Base-by-base conservation (phyloP, 64 coral and sea anemone species). In the Pocillopora verrucosa region DNA sequence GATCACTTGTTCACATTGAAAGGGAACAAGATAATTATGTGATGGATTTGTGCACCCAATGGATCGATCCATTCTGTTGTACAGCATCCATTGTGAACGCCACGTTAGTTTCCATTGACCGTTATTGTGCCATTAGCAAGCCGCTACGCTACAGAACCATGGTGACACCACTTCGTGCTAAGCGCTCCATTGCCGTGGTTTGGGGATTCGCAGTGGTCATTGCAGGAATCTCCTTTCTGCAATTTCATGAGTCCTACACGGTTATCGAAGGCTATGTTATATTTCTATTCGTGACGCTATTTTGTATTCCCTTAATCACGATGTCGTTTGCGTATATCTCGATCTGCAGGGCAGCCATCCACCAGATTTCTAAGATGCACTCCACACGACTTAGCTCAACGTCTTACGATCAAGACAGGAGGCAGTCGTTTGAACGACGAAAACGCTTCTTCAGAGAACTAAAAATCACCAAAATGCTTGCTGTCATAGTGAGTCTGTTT, bases 401-500 rank as follows among this genome's bases (percentile, higher is more conserved):
- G 22, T 59, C 35, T 36, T 64, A 77, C 65, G 83, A 87, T 11
- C 88, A 90, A 69, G 91, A 65, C 37, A 87, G 90, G 16, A 84
- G 76, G 45, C 69, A 81, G 56, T 68, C 13, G 24, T 84, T 93
- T 58, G 95, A 93, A 67, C 82, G 92, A 6, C 77, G 91, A 80
- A 97, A 97, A 86, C 91, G 92, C n/a, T 97, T 97, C 64, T 97
- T 92, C 61, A 88, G 90, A 51, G 95, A 97, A 60, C 95, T 97
- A 13, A 84, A 92, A 22, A 97, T 97, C 16, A 97, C 95, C 24
- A 97, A 97, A 88, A 97, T 92, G 75, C 83, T 97, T n/a, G 88
- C 95, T 14, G 62, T 97, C 16, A 97, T 92, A 25, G 92, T 97
- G 7, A 90, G 88, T 19, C 88, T 97, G 1, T 97, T 97, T 81